Conservation (phyloP, 2,888 invertebrate species). For the Epicampocera succincta region DNA sequence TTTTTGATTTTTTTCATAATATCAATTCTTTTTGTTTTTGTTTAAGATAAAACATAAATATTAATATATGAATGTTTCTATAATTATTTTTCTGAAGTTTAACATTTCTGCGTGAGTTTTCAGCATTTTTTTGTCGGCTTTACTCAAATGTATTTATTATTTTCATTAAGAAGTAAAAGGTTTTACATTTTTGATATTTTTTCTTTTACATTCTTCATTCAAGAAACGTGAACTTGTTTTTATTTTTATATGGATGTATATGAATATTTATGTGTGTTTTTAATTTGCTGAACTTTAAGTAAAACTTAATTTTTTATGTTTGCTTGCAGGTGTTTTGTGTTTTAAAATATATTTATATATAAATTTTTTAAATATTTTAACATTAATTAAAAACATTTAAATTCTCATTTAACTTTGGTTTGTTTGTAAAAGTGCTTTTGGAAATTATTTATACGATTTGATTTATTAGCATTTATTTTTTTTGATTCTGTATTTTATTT, state of each 20-base stretch:
- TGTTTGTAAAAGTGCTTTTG: slow-evolving; percentile 41
- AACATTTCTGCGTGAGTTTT: not conserved
- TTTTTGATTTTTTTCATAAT: not conserved
- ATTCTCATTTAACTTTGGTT: slow-evolving; percentile 27
- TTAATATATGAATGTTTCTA: slow-evolving; percentile 1
- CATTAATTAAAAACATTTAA: slow-evolving; percentile 62
- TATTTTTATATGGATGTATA: too few species aligned
- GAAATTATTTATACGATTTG: too few species aligned
- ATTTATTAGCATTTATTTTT: slow-evolving; percentile 42
- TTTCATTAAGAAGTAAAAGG: slow-evolving; percentile 4
- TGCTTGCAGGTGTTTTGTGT: not conserved
- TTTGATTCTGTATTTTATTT: slow-evolving; percentile 39
- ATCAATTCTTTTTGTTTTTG: slow-evolving; percentile 11
- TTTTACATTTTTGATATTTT: too few species aligned
- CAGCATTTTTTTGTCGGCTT: slow-evolving; percentile 10
- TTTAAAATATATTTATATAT: slow-evolving; percentile 14
- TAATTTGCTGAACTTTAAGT: too few species aligned
- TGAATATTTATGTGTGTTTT: too few species aligned
- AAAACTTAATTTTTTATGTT: too few species aligned
- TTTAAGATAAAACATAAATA: slow-evolving; percentile 28
- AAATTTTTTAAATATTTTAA: slow-evolving; percentile 31
- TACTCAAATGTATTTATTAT: too few species aligned
- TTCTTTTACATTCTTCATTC: too few species aligned
- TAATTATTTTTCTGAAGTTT: slow-evolving; percentile 11
- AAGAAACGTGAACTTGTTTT: too few species aligned